phyloP scores from a whole-genome alignment of 1,140 invertebrate genomes.

The Cydia amplana region DNA sequence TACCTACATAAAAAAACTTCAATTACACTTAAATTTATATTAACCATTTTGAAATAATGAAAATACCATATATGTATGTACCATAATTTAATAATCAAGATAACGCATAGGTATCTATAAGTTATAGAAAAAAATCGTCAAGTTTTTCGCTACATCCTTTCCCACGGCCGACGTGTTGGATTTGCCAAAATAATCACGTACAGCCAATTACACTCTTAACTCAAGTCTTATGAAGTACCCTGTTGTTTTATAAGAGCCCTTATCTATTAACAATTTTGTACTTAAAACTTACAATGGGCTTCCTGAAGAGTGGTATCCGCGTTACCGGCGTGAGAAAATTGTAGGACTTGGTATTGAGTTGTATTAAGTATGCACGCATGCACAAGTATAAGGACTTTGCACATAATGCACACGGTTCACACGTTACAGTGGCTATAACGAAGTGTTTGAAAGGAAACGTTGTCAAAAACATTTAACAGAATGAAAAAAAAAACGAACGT shows the following conservation, averaged over 20 bases:
- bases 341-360: conserved; percentile 1
- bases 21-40: too few relatives aligned
- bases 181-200: conserved; percentile 66
- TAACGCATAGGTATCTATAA: neutral
- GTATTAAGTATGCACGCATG: neutral
- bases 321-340: conserved; percentile 20
- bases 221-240: conserved; percentile 39
- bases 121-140: neutral
- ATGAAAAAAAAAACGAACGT: too few relatives aligned
- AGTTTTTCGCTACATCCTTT: conserved; percentile 54
- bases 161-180: conserved; percentile 49
- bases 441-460: neutral
- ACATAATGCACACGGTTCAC: too few relatives aligned
- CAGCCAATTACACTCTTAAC: conserved; percentile 44
- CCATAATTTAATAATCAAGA: too few relatives aligned
- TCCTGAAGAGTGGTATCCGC: conserved; percentile 34
- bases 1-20: too few relatives aligned
- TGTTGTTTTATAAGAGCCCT: conserved; percentile 1
- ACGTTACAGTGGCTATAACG: neutral
- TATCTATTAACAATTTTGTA: conserved; percentile 30
- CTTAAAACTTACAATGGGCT: conserved; percentile 33
- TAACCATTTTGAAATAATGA: too few relatives aligned
- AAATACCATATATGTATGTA: too few relatives aligned
- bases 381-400: too few relatives aligned
- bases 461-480: too few relatives aligned